These are phyloP conservation scores for Nettapus auritus DNA, from an alignment of 2,113 vertebrate species.

Conservation along the genomic window DNA sequence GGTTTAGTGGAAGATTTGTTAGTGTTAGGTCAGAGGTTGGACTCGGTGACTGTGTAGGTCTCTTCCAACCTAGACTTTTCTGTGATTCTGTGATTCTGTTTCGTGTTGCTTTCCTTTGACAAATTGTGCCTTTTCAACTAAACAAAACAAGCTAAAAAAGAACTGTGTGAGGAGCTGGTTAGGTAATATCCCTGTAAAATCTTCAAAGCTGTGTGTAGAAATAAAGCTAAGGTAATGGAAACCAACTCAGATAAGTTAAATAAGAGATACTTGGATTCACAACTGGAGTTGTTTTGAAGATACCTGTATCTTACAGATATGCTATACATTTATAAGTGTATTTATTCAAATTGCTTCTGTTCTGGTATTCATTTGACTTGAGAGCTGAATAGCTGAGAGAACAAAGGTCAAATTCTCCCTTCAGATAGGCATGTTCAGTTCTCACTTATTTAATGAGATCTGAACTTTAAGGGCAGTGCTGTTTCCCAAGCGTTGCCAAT, in stretches of 20 bases:
- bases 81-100: no score
- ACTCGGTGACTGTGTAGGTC: no score
- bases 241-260: background rate
- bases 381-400: background rate
- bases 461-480: background rate
- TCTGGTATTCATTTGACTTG: background rate
- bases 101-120: constrained; percentile 1
- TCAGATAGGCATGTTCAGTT: background rate
- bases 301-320: background rate
- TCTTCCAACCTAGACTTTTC: no score
- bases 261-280: background rate
- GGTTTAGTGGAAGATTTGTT: no score
- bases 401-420: background rate
- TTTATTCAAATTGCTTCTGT: constrained; percentile 4
- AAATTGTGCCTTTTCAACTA: background rate
- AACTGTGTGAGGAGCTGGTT: background rate
- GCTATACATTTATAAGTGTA: background rate
- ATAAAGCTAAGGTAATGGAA: background rate
- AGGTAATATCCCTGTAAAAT: background rate
- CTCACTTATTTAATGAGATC: background rate
- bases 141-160: background rate
- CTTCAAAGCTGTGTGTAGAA: background rate
- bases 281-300: background rate
- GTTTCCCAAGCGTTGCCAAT: background rate
- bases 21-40: no score